phyloP scores from a whole-genome alignment of 2,113 vertebrate genomes.

The Petromus typicus region DNA sequence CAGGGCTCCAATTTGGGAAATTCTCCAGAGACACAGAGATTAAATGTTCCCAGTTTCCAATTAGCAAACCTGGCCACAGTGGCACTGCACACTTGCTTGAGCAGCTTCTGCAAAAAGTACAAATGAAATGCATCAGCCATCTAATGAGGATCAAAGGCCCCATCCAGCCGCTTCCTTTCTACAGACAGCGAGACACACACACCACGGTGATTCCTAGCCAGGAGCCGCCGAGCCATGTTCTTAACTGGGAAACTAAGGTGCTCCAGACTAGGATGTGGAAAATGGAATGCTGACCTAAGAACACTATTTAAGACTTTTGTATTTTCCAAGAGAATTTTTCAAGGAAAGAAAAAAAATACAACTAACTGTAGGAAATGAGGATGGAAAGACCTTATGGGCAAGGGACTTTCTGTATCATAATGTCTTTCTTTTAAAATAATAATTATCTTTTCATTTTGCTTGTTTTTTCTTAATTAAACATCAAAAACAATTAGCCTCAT shows the following conservation, averaged over 20 bases:
- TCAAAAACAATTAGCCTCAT: constrained; percentile 47
- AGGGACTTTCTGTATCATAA: constrained; percentile 55
- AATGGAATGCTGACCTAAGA: constrained; percentile 51
- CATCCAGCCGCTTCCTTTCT: background rate
- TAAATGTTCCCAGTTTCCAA: constrained; percentile 47
- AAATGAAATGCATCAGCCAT: constrained; percentile 53
- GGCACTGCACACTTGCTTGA: background rate
- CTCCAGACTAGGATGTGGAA: constrained; percentile 59
- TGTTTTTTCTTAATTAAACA: constrained; percentile 64
- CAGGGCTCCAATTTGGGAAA: constrained; percentile 19
- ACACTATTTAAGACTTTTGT: constrained; percentile 45
- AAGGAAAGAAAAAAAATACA: constrained; percentile 18
- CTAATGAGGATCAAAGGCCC: constrained; percentile 65
- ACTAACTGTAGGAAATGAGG: constrained; percentile 64
- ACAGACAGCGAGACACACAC: background rate
- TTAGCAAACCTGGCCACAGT: constrained; percentile 64
- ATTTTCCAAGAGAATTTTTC: constrained; percentile 45
- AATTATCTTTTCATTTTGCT: background rate
- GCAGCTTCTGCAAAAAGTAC: constrained; percentile 40
- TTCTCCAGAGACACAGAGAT: background rate
- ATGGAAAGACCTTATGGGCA: constrained; percentile 56
- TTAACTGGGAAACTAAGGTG: constrained; percentile 68
- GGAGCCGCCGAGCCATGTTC: background rate
- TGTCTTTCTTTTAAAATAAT: constrained; percentile 58
- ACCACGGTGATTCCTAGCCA: background rate